Evolutionary conservation across 2,888 invertebrate genomes (phyloP).

Genomic region (Seladonia tumulorum): DNA sequence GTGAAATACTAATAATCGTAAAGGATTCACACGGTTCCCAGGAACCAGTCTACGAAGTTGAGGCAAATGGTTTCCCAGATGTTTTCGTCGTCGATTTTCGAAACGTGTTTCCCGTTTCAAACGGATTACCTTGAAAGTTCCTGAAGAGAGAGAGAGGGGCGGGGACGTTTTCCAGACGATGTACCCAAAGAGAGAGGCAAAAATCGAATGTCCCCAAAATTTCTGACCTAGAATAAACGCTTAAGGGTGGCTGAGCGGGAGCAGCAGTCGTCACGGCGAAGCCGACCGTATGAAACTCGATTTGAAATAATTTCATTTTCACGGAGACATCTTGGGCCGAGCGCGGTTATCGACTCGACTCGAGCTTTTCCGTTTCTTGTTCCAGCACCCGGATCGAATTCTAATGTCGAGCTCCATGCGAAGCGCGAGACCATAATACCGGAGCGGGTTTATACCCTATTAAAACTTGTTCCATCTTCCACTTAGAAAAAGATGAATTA

Average conservation of each 20-base stretch:
- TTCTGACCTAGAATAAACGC: neutral
- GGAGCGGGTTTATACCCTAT: slow-evolving; percentile 1
- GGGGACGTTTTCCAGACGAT: neutral
- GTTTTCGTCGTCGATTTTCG: neutral
- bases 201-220: neutral
- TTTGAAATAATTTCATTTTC: slow-evolving; percentile 69
- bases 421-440: neutral
- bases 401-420: neutral
- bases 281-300: slow-evolving; percentile 65
- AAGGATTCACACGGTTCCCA: neutral
- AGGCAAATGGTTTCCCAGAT: neutral
- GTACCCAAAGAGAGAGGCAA: neutral
- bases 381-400: neutral
- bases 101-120: neutral
- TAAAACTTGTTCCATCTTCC: neutral
- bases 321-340: slow-evolving; percentile 58
- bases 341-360: slow-evolving; percentile 5
- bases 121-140: neutral
- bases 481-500: neutral
- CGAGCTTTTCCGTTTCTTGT: neutral
- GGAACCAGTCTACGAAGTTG: neutral
- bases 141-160: neutral
- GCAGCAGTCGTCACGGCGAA: slow-evolving; percentile 42
- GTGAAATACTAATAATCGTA: neutral
- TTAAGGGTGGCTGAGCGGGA: slow-evolving; percentile 8